These are phyloP conservation scores for Phytoseiulus persimilis DNA, from an alignment of 2,888 invertebrate genomes.

Conservation along the genomic window DNA sequence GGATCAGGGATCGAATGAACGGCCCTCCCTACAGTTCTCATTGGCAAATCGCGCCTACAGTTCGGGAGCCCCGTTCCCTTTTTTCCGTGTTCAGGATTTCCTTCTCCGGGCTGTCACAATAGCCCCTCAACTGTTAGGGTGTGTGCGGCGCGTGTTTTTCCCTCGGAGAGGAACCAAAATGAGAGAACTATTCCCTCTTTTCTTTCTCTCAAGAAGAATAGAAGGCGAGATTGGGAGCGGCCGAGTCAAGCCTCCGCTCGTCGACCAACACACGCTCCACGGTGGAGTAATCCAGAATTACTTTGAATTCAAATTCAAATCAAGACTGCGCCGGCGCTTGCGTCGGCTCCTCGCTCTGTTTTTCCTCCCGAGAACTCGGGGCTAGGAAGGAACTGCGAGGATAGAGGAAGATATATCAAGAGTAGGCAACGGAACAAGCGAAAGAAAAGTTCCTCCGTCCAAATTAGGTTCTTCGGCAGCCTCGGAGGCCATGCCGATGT, in stretches of 20 bases:
- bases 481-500: background rate
- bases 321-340: slow-evolving; percentile 26
- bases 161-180: background rate
- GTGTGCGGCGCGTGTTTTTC: background rate
- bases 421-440: background rate
- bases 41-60: no score
- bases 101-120: background rate
- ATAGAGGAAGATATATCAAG: background rate
- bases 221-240: background rate
- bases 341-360: background rate
- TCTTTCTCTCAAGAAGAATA: background rate
- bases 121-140: background rate
- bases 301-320: slow-evolving; percentile 36
- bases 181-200: background rate
- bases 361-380: background rate
- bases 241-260: background rate
- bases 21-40: no score
- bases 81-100: no score
- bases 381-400: background rate
- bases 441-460: background rate
- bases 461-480: slow-evolving; percentile 29
- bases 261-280: slow-evolving; percentile 6
- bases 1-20: no score
- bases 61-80: background rate
- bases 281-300: slow-evolving; percentile 39